Percentiles rank a stretch among this genome's conserved stretches.
Evolutionary conservation across 2,888 invertebrate species (phyloP).

Genomic region (Aphrophora alni): DNA sequence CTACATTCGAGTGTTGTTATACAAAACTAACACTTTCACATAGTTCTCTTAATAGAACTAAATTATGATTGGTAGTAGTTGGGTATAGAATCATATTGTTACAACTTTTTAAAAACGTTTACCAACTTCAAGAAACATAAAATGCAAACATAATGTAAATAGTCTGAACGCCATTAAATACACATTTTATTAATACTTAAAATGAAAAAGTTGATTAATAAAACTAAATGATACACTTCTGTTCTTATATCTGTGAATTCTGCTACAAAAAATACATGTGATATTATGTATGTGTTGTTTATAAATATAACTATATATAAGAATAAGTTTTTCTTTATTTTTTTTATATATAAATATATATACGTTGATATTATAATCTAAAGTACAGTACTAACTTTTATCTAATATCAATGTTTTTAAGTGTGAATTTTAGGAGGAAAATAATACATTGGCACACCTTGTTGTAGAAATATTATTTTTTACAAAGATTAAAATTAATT

Average conservation of each 20-base stretch:
- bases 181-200: background rate
- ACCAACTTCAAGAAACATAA: too few relatives aligned
- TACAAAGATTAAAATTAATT: too few relatives aligned
- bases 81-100: too few relatives aligned
- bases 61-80: too few relatives aligned
- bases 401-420: slow-evolving; percentile 5
- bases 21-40: too few relatives aligned
- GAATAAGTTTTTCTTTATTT: background rate
- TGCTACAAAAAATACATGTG: slow-evolving; percentile 33
- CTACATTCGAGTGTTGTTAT: too few relatives aligned
- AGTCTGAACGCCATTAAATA: background rate
- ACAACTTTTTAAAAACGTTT: too few relatives aligned
- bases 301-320: slow-evolving; percentile 27
- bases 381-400: slow-evolving; percentile 1
- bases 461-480: background rate
- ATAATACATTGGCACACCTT: background rate
- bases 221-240: too few relatives aligned
- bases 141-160: too few relatives aligned
- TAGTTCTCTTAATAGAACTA: too few relatives aligned
- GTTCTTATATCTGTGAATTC: slow-evolving; percentile 12
- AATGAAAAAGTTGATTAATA: slow-evolving; percentile 22
- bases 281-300: slow-evolving; percentile 37
- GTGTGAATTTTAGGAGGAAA: background rate
- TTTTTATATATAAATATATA: background rate
- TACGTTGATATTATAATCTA: background rate